These are phyloP conservation scores for Centrocercus urophasianus DNA, from an alignment of 2,113 vertebrate species.

Conservation along the genomic window DNA sequence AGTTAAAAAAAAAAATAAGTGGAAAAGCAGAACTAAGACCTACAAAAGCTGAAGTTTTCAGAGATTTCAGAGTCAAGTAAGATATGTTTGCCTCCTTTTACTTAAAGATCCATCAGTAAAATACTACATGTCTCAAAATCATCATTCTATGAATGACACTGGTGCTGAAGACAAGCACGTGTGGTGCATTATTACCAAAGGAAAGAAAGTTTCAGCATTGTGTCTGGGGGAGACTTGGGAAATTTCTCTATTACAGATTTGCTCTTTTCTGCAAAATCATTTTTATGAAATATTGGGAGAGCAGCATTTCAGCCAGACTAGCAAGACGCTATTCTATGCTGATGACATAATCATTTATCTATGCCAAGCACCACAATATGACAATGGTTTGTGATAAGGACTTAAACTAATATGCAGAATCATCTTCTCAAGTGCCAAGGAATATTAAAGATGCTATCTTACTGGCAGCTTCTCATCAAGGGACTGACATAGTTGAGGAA, in stretches of 20 bases:
- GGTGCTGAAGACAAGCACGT: neutral
- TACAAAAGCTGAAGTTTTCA: neutral
- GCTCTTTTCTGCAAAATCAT: constrained; percentile 16
- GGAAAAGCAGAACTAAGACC: neutral
- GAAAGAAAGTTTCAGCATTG: neutral
- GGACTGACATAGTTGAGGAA: neutral
- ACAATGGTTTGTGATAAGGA: constrained; percentile 35
- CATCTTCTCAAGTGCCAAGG: constrained; percentile 30
- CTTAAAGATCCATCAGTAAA: neutral
- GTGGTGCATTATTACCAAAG: neutral
- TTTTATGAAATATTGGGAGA: neutral
- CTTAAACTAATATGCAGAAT: constrained; percentile 56
- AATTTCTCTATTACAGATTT: neutral
- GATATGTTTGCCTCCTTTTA: neutral
- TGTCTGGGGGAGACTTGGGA: neutral
- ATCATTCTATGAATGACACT: neutral
- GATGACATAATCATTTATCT: constrained; percentile 17
- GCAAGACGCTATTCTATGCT: neutral
- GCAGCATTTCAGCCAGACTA: neutral
- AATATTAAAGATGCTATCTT: constrained; percentile 79
- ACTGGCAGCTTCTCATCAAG: constrained; percentile 59
- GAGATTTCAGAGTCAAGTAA: neutral
- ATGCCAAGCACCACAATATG: neutral
- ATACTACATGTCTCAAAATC: neutral
- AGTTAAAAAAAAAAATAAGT: neutral